Base-by-base conservation (phyloP, 2,888 invertebrate species). In the Helobdella robusta region DNA sequence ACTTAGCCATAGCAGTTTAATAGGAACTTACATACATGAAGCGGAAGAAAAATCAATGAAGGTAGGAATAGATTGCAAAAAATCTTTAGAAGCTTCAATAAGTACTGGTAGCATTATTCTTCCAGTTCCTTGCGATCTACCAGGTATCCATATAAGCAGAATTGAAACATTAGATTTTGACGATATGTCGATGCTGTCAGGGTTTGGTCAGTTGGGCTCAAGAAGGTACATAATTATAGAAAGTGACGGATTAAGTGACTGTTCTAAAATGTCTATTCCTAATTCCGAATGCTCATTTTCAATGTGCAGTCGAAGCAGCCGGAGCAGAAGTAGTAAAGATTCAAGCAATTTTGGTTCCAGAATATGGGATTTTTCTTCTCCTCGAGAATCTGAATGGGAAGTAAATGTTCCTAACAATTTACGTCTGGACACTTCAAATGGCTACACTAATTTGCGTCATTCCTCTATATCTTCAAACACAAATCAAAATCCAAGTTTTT, bases 371-470 rank as follows among this genome's bases (percentile, higher is more conserved):
- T 71, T 71, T 61, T 68, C 68, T 30, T 66, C 66, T 0, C 69
- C 70, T 6, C 44, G 70, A 36, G 71, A 71, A 59, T 70, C 71
- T n/a, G 69, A 71, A 23, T 71, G 70, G 70, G 71, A 71, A 58
- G 70, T 69, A 30, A 68, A 68, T 59, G 56, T 68, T 23, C 67
- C 66, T n/a, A 32, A 70, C 11, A 66, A 63, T 23, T 66, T 68
- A 32, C 64, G 63, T 15, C 60, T 65, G 2, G 64, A 64, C 20
- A 28, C 34, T 28, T 65, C 54, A 15, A 62, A 62, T 35, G 20
- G 28, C 50, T 46, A 25, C 50, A 28, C 25, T 18, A 62, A 62
- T n/a, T 50, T 50, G 32, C 58, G 58, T 15, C 65, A 65, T 23
- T 50, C 46, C 35, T 36, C 64, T 6, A 46, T 56, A 23, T 67